These are phyloP conservation scores for Apotomis capreana DNA, from an alignment of 2,888 invertebrate species.

Conservation along the genomic window DNA sequence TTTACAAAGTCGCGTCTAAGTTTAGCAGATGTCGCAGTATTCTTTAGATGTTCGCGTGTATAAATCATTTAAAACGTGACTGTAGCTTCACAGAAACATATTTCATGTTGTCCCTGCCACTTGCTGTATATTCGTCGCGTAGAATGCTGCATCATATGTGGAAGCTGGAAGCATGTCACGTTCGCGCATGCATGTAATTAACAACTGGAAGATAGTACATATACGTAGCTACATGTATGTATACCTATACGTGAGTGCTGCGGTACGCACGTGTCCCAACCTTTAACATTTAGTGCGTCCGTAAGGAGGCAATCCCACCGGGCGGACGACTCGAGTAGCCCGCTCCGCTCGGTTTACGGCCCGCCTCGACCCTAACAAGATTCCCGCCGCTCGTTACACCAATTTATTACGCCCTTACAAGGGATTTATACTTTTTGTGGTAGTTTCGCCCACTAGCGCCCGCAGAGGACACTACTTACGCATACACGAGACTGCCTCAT, in stretches of 20 bases:
- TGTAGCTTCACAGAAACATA: slow-evolving; percentile 17
- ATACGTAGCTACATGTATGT: neutral
- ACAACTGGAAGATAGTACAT: slow-evolving; percentile 46
- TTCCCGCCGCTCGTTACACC: slow-evolving; percentile 66
- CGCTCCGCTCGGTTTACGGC: slow-evolving; percentile 56
- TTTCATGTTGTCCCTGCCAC: slow-evolving; percentile 23
- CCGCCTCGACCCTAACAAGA: slow-evolving; percentile 65
- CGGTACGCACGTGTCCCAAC: slow-evolving; percentile 43
- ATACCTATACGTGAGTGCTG: neutral
- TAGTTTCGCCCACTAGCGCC: slow-evolving; percentile 54
- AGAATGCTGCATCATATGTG: slow-evolving; percentile 12
- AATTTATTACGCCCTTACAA: slow-evolving; percentile 72
- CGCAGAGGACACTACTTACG: slow-evolving; percentile 43
- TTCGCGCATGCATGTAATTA: slow-evolving; percentile 46
- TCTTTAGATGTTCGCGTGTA: slow-evolving; percentile 10
- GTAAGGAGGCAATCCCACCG: slow-evolving; percentile 35
- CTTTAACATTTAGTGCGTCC: slow-evolving; percentile 45
- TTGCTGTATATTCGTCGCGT: slow-evolving; percentile 25
- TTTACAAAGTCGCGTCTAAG: slow-evolving; percentile 30
- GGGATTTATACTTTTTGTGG: slow-evolving; percentile 69
- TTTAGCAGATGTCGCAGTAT: slow-evolving; percentile 33
- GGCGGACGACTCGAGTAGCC: slow-evolving; percentile 27
- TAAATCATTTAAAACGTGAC: slow-evolving; percentile 25
- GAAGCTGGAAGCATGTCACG: slow-evolving; percentile 2
- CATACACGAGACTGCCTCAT: slow-evolving; percentile 43